Percentiles rank a stretch among this genome's conserved stretches.
Conservation (phyloP, 1,140 invertebrate genomes). For the Papilio dardanus region DNA sequence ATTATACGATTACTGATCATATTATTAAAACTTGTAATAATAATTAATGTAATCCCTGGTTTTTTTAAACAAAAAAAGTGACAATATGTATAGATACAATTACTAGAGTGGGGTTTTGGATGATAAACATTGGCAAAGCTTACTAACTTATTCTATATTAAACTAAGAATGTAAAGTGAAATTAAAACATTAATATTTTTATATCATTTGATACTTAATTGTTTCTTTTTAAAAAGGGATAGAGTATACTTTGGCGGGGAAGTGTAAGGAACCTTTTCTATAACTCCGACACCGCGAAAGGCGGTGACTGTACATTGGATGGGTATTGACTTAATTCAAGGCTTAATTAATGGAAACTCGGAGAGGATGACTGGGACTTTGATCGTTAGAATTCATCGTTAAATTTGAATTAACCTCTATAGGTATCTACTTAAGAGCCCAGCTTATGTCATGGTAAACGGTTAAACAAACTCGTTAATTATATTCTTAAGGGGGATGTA, state of each 20-base stretch:
- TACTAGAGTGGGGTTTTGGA: no score
- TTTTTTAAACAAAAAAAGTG: no score
- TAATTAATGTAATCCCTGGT: no score
- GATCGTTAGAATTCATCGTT: constrained; percentile 1
- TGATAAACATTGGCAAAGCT: no score
- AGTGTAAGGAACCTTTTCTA: neutral
- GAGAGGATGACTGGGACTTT: constrained; percentile 8
- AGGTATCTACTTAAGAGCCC: neutral
- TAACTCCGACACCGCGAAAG: neutral
- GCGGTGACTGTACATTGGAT: neutral
- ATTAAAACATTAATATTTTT: no score
- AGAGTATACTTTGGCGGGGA: neutral
- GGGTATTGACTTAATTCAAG: constrained; percentile 7
- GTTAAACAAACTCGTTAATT: neutral
- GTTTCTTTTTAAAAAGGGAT: neutral
- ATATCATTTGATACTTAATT: no score
- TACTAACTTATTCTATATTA: no score
- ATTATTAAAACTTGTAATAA: no score
- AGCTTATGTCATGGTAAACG: neutral
- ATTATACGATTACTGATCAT: no score
- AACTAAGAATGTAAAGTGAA: no score
- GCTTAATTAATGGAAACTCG: neutral
- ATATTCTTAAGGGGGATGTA: neutral
- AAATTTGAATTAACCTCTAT: neutral
- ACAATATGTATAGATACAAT: no score